Evolutionary conservation across 2,113 vertebrate species (phyloP), one percentile per base, ranked within the genome.

Genomic region (Anser cygnoides): DNA sequence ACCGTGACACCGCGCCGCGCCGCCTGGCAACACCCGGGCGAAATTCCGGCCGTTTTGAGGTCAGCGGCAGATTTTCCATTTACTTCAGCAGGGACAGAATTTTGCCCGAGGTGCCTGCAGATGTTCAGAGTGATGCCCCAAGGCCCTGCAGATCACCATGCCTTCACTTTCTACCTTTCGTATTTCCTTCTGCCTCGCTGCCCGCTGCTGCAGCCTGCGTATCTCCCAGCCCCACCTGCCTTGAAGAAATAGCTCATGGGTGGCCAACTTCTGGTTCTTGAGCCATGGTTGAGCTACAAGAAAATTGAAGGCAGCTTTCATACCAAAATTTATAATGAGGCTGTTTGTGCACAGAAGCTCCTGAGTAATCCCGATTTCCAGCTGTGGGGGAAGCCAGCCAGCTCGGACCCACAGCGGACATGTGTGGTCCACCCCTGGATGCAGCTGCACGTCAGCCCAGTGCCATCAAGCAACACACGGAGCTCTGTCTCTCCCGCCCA

Each of bases 61-160:
- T 86, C 88, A 39, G 74, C 13, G 0, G 58, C 22, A 4, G 3
- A 22, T 72, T 54, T 52, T 52, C 49, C 82, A 5, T 46, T 35
- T 39, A 44, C n/a, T 57, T 46, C 43, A 23, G 70, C 0, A 5
- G 44, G 78, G 89, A 80, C 17, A 44, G 73, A 23, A 74, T 93
- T 88, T 88, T 58, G 93, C 93, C 93, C 22, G 79, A 87, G 93
- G 93, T 92, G 86, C 1, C 91, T 88, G 91, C 95, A 96, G 95
- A 43, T 96, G 93, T 90, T 93, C 35, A 18, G 16, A 31, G 87
- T 75, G 86, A 88, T 84, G 93, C 91, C 89, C 89, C 89, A 90
- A 84, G 93, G 95, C 91, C 93, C 86, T 74, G 78, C 74, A 52
- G 89, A 66, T 92, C 88, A 73, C 58, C 73, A 28, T 0, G 43